Evolutionary conservation across 2,888 invertebrate genomes (phyloP), one percentile per base, ranked within the genome.

Genomic region (Drosophila yooni): DNA sequence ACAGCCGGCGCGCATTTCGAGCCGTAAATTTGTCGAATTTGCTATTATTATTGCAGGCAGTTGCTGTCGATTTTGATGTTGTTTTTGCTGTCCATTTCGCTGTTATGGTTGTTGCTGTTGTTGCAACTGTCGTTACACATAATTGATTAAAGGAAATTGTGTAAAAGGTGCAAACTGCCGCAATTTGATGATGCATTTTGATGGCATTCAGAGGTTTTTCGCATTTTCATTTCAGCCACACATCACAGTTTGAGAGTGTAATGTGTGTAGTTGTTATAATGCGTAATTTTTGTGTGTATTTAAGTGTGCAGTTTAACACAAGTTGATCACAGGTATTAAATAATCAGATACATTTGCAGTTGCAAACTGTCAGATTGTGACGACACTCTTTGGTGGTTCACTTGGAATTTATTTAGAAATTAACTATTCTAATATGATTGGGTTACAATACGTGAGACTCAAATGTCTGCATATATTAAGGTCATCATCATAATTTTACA

Each of bases 101-200:
- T 57, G 43, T 61, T 73, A 27, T 50, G 70, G 51, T 38, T 64
- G 38, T 27, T 57, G 48, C 36, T 62, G 21, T 31, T 65, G 59
- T 64, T 74, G 63, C 38, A 57, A 64, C 67, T 70, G 62, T 67
- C 64, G 70, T 71, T 74, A 71, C 88, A 76, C 83, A 80, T 83
- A 86, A 88, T 84, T 84, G 81, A 84, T 88, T 83, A 88, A 83
- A 66, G 69, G 72, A 86, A 79, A 83, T 88, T 79, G 76, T 73
- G 81, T 82, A 83, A 86, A 82, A 86, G 82, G 87, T 82, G 87
- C 82, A 86, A 86, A 82, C 76, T 78, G 78, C 81, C 72, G 61
- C 76, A 78, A 78, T 76, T 78, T 61, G 78, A 80, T 80, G 77
- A 76, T 80, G 78, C 78, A 78, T 80, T 78, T 67, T 68, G 78